Base-by-base conservation (phyloP, 2,888 invertebrate genomes). In the Bhutanitis thaidina region DNA sequence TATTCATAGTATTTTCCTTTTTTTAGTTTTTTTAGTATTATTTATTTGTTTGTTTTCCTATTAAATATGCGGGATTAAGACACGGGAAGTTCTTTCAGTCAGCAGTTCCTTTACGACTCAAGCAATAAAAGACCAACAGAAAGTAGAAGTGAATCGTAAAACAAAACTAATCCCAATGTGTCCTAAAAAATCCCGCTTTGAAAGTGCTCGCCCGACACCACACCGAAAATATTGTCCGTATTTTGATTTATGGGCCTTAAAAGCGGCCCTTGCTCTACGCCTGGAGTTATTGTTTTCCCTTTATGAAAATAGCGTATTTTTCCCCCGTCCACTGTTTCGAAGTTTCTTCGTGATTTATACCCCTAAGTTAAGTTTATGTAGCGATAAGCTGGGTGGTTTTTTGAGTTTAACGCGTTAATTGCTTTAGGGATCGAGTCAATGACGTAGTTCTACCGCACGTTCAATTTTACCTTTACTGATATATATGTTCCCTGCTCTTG, bases 191-290 rank as follows among this genome's bases (percentile, higher is more conserved):
- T 75, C 73, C 73, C 68, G 68, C 60, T 71, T 71, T 61, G 74
- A 80, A 81, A 79, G 76, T 77, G 77, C 71, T 71, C 74, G 69
- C 69, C 73, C 74, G 63, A 70, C 74, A 75, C 70, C 74, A 69
- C 71, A 69, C 76, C 70, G 74, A 78, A 80, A 83, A 83, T 82
- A 84, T 82, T 78, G 77, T 71, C 74, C 74, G 69, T 80, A 77
- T 80, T 85, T 78, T 88, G 86, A 87, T 88, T 88, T 88, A 88
- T 84, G 81, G 76, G 69, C 75, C 82, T 81, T 82, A 82, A 86
- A 86, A 80, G 75, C 80, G 78, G 77, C 77, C 84, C 81, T 77
- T 76, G 80, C 74, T 74, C 79, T 66, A 64, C 74, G 75, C 79
- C 76, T 75, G 74, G 67, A 77, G 78, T 85, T 85, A 86, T 86